These are phyloP conservation scores for Apaloderma vittatum DNA, from an alignment of 2,113 vertebrate genomes.

Conservation along the genomic window DNA sequence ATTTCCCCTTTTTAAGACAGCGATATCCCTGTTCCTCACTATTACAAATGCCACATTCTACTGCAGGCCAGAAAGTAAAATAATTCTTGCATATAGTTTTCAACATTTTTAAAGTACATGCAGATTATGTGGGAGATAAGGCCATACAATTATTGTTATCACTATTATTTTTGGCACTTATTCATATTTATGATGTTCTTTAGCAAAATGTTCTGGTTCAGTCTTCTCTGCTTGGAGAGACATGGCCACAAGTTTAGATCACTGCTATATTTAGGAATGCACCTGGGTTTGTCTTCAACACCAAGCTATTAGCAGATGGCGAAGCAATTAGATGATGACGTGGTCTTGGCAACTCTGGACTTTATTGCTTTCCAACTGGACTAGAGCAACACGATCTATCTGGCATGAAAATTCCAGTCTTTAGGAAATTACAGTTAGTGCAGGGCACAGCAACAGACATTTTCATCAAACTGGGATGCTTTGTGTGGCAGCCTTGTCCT, in stretches of 20 bases:
- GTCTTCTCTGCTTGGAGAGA: not conserved
- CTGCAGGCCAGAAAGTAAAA: not conserved
- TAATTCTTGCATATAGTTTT: not conserved
- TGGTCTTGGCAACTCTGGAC: not conserved
- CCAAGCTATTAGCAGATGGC: not conserved
- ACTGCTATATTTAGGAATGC: conserved; percentile 12
- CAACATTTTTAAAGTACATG: not conserved
- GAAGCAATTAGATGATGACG: not conserved
- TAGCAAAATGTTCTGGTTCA: not conserved
- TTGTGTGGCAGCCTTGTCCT: not conserved
- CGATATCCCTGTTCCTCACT: not conserved
- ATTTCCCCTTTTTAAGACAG: not conserved
- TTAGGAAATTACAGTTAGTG: conserved; percentile 37
- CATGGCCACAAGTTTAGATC: not conserved
- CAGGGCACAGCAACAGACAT: not conserved
- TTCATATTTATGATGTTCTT: not conserved
- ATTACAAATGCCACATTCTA: not conserved
- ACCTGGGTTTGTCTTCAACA: conserved; percentile 16
- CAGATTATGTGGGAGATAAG: not conserved
- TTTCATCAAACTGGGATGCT: not conserved
- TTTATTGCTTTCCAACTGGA: conserved; percentile 35
- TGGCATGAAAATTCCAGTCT: conserved; percentile 48
- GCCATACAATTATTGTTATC: not conserved
- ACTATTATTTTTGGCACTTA: not conserved
- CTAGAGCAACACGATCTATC: conserved; percentile 3